A percentile compares a stretch with the other conserved stretches of the same genome.
Evolutionary conservation across 1,140 invertebrate genomes (phyloP).

Genomic region (Zaprionus ornatus): DNA sequence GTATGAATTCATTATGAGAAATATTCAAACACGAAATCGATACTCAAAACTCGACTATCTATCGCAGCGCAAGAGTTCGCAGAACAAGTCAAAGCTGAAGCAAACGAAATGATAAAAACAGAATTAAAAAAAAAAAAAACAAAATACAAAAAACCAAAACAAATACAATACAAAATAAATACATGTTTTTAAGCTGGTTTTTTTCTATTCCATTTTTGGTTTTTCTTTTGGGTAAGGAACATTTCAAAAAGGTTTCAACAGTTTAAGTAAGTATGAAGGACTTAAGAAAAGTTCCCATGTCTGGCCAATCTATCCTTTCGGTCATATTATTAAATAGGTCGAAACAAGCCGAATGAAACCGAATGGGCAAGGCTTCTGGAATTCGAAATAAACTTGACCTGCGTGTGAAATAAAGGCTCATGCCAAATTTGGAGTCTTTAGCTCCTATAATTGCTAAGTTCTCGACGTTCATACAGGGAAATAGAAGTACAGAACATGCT

Average conservation of each 20-base stretch:
- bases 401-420: no score
- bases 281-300: no score
- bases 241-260: neutral
- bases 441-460: no score
- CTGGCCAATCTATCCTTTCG: no score
- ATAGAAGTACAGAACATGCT: no score
- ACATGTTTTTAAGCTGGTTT: slow-evolving; percentile 40
- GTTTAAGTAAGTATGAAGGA: neutral
- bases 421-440: no score
- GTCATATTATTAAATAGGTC: no score
- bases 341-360: no score
- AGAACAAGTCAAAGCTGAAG: slow-evolving; percentile 27
- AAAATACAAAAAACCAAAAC: slow-evolving; percentile 19
- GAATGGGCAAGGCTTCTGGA: no score
- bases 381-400: no score
- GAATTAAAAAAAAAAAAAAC: slow-evolving; percentile 15
- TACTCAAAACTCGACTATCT: slow-evolving; percentile 17
- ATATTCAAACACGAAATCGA: slow-evolving; percentile 18
- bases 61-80: slow-evolving; percentile 28
- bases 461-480: no score
- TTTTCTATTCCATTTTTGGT: slow-evolving; percentile 7
- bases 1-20: slow-evolving; percentile 45
- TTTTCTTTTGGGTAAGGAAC: neutral
- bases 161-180: slow-evolving; percentile 44
- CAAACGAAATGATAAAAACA: slow-evolving; percentile 31